These are phyloP conservation scores for Gonatopus flavifemur DNA, from an alignment of 1,140 invertebrate genomes.

Conservation along the genomic window DNA sequence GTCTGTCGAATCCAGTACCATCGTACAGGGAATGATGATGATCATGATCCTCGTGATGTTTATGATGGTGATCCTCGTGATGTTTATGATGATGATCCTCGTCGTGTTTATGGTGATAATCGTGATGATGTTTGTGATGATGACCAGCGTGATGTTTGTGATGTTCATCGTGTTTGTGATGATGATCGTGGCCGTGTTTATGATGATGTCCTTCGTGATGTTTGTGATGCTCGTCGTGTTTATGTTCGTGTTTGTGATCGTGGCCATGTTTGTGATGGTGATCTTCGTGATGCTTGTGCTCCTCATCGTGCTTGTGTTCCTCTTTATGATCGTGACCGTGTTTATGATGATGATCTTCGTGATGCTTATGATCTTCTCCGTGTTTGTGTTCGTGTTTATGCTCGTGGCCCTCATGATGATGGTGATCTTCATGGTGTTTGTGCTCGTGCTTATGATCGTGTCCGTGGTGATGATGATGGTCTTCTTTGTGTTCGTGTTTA, in stretches of 20 bases:
- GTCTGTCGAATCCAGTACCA: constrained; percentile 20
- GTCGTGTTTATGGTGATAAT: constrained; percentile 37
- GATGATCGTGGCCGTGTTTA: constrained; percentile 37
- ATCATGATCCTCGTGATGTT: constrained; percentile 27
- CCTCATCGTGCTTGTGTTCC: constrained; percentile 39
- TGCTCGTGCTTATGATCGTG: constrained; percentile 43
- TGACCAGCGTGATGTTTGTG: constrained; percentile 47
- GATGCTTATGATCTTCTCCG: constrained; percentile 30
- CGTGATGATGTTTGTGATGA: constrained; percentile 38
- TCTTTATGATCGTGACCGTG: constrained; percentile 46
- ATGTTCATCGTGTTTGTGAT: constrained; percentile 41
- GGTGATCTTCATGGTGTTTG: constrained; percentile 39
- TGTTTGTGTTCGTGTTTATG: constrained; percentile 33
- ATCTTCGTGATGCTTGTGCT: constrained; percentile 32
- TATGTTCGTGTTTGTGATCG: constrained; percentile 29
- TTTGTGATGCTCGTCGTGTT: constrained; percentile 26
- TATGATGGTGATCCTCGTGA: constrained; percentile 30
- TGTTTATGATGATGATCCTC: constrained; percentile 38
- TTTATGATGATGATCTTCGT: constrained; percentile 45
- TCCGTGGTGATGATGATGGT: constrained; percentile 34
- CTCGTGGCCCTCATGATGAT: constrained; percentile 36
- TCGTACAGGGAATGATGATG: constrained; percentile 15
- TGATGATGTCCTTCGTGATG: constrained; percentile 41
- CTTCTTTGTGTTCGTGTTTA: constrained; percentile 36
- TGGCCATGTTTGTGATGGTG: constrained; percentile 29